These are phyloP conservation scores for Drosophila mimica DNA, from an alignment of 2,888 invertebrate species.

Conservation along the genomic window DNA sequence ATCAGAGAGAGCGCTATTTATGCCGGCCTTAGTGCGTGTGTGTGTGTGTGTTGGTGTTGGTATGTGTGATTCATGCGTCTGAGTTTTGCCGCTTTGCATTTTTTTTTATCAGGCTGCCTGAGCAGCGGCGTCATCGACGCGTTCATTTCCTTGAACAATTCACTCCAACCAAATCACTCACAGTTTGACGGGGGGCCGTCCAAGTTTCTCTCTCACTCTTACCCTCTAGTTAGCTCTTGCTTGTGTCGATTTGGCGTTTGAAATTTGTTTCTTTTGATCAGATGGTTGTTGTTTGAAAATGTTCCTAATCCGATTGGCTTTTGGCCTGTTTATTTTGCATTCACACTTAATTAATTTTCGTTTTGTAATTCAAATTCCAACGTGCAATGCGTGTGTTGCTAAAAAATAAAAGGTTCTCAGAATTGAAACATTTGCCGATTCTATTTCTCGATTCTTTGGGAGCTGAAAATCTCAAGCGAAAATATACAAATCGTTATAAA, in stretches of 20 bases:
- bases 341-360: slow-evolving; percentile 67
- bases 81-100: slow-evolving; percentile 60
- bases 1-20: slow-evolving; percentile 32
- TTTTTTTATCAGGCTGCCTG: slow-evolving; percentile 64
- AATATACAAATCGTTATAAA: slow-evolving; percentile 52
- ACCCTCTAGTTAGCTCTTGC: slow-evolving; percentile 3
- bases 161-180: slow-evolving; percentile 28
- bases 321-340: slow-evolving; percentile 60
- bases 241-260: slow-evolving; percentile 36
- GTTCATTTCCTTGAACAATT: slow-evolving; percentile 61
- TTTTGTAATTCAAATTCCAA: slow-evolving; percentile 55
- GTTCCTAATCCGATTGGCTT: slow-evolving; percentile 20
- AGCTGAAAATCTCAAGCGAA: slow-evolving; percentile 19
- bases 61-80: slow-evolving; percentile 76
- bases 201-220: slow-evolving; percentile 13
- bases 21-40: slow-evolving; percentile 50
- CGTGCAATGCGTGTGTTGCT: slow-evolving; percentile 34
- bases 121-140: slow-evolving; percentile 58
- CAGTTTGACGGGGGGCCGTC: slow-evolving; percentile 62
- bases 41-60: slow-evolving; percentile 34
- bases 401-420: slow-evolving; percentile 25
- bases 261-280: slow-evolving; percentile 60
- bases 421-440: slow-evolving; percentile 23
- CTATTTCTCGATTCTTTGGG: slow-evolving; percentile 15
- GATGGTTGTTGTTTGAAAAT: slow-evolving; percentile 38